A percentile compares a stretch with the other conserved stretches of the same genome.
Evolutionary conservation across 2,888 invertebrate genomes (phyloP).

Genomic region (Neoscelio sp.): DNA sequence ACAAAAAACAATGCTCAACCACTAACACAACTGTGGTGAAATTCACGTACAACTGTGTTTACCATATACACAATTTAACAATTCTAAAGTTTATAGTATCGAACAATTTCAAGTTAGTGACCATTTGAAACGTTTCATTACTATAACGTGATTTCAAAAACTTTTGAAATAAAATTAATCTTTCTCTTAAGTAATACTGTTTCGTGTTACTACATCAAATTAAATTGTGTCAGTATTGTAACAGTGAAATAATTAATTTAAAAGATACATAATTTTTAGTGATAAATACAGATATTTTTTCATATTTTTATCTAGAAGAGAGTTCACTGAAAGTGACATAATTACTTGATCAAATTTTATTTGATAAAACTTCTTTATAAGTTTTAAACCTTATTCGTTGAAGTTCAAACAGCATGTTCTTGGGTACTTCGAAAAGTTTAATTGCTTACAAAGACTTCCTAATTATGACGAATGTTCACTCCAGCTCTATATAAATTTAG

Average conservation of each 20-base stretch:
- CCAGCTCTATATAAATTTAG: slow-evolving; percentile 15
- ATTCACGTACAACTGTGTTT: slow-evolving; percentile 26
- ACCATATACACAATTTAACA: slow-evolving; percentile 24
- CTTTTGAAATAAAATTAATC: slow-evolving; percentile 17
- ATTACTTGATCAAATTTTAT: slow-evolving; percentile 22
- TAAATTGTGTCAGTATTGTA: background rate
- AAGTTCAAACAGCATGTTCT: slow-evolving; percentile 40
- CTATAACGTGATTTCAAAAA: slow-evolving; percentile 5
- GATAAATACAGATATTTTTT: too few species aligned
- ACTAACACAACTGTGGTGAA: slow-evolving; percentile 6
- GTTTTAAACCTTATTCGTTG: slow-evolving; percentile 34
- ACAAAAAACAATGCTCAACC: too few species aligned
- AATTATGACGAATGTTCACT: slow-evolving; percentile 54
- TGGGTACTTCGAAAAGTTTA: slow-evolving; percentile 39
- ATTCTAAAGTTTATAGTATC: slow-evolving; percentile 32
- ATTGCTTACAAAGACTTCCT: slow-evolving; percentile 51
- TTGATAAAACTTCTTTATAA: slow-evolving; percentile 30
- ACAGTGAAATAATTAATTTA: too few species aligned
- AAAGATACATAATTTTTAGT: too few species aligned
- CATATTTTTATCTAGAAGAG: too few species aligned
- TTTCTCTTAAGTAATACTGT: background rate
- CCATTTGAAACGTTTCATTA: slow-evolving; percentile 15
- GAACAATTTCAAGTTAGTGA: slow-evolving; percentile 33
- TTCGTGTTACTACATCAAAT: too few species aligned
- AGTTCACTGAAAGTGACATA: background rate